phyloP scores from a whole-genome alignment of 2,113 vertebrate species.

The Antennarius striatus region DNA sequence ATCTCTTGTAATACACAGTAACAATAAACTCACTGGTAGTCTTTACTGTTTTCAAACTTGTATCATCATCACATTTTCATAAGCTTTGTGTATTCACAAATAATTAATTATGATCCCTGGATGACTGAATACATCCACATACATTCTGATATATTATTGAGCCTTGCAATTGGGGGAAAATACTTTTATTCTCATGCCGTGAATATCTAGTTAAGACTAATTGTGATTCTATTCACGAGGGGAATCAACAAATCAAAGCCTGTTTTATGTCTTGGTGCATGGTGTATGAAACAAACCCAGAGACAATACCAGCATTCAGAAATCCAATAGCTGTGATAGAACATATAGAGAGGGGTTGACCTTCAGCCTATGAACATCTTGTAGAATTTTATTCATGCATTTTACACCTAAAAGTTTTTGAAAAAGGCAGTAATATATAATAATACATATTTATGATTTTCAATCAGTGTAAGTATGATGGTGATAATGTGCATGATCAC shows the following conservation, averaged over 20 bases:
- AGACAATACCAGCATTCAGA: not conserved
- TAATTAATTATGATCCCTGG: constrained; percentile 26
- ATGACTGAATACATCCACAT: not conserved
- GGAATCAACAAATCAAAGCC: not conserved
- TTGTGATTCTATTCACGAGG: constrained; percentile 27
- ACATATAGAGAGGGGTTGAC: not conserved
- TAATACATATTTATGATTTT: not conserved
- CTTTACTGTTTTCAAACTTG: not conserved
- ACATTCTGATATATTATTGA: no score
- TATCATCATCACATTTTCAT: constrained; percentile 5
- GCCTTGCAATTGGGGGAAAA: no score
- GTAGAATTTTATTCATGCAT: not conserved
- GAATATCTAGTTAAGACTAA: constrained; percentile 43
- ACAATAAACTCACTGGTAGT: not conserved
- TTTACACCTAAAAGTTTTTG: no score
- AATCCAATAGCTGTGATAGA: not conserved
- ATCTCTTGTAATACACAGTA: not conserved
- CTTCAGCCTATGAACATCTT: not conserved
- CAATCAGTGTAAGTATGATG: not conserved
- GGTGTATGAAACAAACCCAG: constrained; percentile 8
- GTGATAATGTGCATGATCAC: no score
- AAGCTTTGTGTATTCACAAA: constrained; percentile 22
- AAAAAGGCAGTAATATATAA: not conserved
- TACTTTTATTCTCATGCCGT: constrained; percentile 15
- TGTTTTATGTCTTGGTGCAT: not conserved